Evolutionary conservation across 2,888 invertebrate genomes (phyloP), one percentile per base, ranked within the genome.

Genomic region (Graphium colonna): DNA sequence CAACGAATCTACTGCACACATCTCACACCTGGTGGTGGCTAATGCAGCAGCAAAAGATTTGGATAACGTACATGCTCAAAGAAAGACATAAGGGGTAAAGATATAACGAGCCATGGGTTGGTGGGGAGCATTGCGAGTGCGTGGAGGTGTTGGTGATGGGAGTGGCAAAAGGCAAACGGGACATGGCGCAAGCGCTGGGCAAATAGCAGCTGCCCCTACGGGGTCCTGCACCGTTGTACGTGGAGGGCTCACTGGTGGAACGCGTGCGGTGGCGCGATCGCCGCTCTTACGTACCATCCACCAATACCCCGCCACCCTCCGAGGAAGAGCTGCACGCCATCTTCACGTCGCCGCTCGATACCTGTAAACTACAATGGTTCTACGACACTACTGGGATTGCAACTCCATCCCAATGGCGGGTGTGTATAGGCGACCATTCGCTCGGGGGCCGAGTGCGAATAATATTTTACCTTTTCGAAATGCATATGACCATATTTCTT

Each of bases 1-100:
- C 70, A 82, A 84, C 65, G 86, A 84, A 54, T 71, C 70, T 15
- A 61, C 69, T 33, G 72, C 74, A 1, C 72, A 73, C 43, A 60
- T 83, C 54, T 70, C 83, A 85, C 70, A 66, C 56, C 56, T 62
- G n/a, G 53, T 67, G 44, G 68, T 73, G 10, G 65, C 63, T 12
- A 68, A 60, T 7, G 64, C 55, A 46, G 60, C 67, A 38, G 52
- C 51, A 31, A 60, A 57, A n/a, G 47, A 43, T 15, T 42, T 39
- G 12, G 41, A 13, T n/a, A 21, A 31, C 1, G 17, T 9, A 1
- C 31, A 9, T 1, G n/a, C 33, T n/a, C 28, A 5, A 9, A 28
- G 12, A 10, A 13, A 17, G 45, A 33, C 10, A 3, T 10, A 28
- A 9, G 16, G 12, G 7, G 47, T 28, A 12, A 26, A 16, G 4